Base-by-base conservation (phyloP, 2,797 vertebrate species). In the Cottoperca gobio region DNA sequence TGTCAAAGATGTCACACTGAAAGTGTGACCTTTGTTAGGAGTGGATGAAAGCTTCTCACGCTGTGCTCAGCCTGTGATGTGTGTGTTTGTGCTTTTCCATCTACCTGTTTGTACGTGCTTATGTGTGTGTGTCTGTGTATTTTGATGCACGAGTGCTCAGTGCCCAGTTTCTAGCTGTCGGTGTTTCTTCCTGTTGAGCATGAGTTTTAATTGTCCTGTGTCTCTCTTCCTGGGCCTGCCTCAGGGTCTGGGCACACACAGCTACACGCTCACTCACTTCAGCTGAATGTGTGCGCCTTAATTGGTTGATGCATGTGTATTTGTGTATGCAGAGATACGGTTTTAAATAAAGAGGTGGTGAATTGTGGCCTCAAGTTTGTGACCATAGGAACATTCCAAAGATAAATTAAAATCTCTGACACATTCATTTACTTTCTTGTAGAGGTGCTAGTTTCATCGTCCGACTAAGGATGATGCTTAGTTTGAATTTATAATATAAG, bases 151-250 rank as follows among this genome's bases (percentile, higher is more conserved):
- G 37, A 79, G 50, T 76, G 76, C 61, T 75, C 75, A 19, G 49
- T 66, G 69, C 66, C 65, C 49, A 46, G 39, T 83, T 73, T 73
- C 43, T 26, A 59, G 54, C 72, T 67, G 61, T 73, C 43, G 1
- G 37, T 76, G 73, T 85, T 62, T 80, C 43, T 71, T 81, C 63
- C 82, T 70, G 70, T 78, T 78, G 67, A 58, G 64, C 33, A 23
- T 59, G 2, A 82, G 72, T 79, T 89, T 87, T 87, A 91, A 90
- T 88, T 90, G 78, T 88, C 82, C 78, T 31, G 23, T 73, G 64
- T 83, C 67, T 81, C 78, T 65, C 77, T 82, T 75, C 42, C 74
- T 64, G 66, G 74, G 73, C 75, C 75, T 28, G 70, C 76, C 85
- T 79, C 62, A 16, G 82, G 87, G 43, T 65, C 57, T 53, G 63